A percentile compares a stretch with the other conserved stretches of the same genome.
Evolutionary conservation across 2,797 vertebrate species (phyloP).

Genomic region (Molothrus ater): DNA sequence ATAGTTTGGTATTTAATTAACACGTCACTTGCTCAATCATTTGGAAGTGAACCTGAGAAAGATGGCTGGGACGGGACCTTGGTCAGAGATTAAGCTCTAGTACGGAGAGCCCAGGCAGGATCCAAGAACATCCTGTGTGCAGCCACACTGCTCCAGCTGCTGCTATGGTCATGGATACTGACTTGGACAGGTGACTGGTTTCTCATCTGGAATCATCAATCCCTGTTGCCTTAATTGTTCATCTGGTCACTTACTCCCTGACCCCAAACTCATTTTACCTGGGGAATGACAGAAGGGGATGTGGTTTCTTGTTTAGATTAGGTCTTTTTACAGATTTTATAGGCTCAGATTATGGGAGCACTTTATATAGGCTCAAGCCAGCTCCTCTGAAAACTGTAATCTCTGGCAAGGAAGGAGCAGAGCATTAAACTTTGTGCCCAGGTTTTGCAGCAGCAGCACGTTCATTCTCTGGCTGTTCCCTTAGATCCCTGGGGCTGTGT

Average conservation of each 20-base stretch:
- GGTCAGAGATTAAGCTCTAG: not conserved
- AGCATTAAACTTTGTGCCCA: not conserved
- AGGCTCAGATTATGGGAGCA: not conserved
- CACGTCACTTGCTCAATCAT: not conserved
- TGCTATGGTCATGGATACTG: fast-evolving
- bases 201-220: not conserved
- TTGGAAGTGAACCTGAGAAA: not conserved
- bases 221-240: slow-evolving; percentile 2
- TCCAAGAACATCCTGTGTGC: not conserved
- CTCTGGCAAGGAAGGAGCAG: not conserved
- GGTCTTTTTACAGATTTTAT: not conserved
- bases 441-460: not conserved
- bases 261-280: not conserved
- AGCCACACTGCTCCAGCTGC: not conserved
- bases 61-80: not conserved
- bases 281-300: not conserved
- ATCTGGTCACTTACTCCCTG: not conserved
- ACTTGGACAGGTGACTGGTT: not conserved
- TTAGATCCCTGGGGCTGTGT: not conserved
- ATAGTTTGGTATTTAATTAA: not conserved
- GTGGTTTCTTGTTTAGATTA: not conserved
- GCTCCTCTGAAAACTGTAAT: not conserved
- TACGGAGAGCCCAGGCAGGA: not conserved
- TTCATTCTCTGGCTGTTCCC: not conserved
- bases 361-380: not conserved